phyloP scores from a whole-genome alignment of 2,797 vertebrate genomes.

The Vultur gryphus region DNA sequence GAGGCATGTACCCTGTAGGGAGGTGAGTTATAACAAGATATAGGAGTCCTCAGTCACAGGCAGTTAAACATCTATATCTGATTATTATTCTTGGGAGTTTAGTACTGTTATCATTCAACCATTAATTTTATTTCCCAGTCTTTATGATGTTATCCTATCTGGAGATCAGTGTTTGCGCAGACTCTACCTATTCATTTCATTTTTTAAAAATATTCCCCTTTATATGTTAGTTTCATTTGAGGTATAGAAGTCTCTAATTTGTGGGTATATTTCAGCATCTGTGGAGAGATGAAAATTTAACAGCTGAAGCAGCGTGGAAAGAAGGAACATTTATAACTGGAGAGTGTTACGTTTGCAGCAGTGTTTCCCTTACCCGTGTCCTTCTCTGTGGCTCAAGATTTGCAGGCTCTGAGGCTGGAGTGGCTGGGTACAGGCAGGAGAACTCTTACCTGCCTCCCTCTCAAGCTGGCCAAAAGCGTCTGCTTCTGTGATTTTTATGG shows the following conservation, averaged over 20 bases:
- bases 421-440: not conserved
- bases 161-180: slow-evolving; percentile 13
- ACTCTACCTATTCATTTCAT: not conserved
- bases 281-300: not conserved
- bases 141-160: slow-evolving; percentile 33
- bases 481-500: not conserved
- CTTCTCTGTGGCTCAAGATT: not conserved
- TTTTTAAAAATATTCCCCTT: not conserved
- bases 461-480: not conserved
- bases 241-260: not conserved
- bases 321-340: not conserved
- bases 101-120: slow-evolving; percentile 15
- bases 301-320: not conserved
- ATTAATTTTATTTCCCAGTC: slow-evolving; percentile 41
- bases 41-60: slow-evolving; percentile 21
- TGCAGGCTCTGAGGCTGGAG: not conserved
- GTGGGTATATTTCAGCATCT: not conserved
- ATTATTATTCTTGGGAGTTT: slow-evolving; percentile 24
- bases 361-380: not conserved
- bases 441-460: too few relatives aligned
- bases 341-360: not conserved
- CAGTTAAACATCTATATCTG: slow-evolving; percentile 21
- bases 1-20: not conserved
- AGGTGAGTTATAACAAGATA: slow-evolving; percentile 2
- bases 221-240: not conserved